Evolutionary conservation across 2,888 invertebrate genomes (phyloP).

Genomic region (Clunio marinus): DNA sequence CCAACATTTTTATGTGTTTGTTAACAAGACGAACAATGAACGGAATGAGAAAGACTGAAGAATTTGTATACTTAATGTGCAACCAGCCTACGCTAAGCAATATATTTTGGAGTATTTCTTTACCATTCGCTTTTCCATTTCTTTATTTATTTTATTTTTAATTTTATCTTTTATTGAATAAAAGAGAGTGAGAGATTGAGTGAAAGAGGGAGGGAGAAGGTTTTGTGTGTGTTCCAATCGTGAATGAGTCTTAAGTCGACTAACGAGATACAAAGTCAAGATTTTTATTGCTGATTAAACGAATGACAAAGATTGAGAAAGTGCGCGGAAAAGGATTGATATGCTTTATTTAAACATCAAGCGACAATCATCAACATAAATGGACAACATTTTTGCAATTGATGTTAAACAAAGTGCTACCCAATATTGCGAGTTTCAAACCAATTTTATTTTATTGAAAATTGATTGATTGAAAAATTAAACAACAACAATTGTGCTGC

Average conservation of each 20-base stretch:
- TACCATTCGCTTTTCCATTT: too few relatives aligned
- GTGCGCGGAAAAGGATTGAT: conserved; percentile 15
- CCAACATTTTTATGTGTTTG: conserved; percentile 20
- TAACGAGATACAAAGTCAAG: conserved; percentile 15
- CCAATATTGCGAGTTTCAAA: not conserved
- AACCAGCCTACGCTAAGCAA: conserved; percentile 26
- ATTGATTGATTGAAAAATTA: conserved; percentile 2
- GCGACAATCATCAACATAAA: too few relatives aligned
- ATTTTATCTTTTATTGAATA: too few relatives aligned
- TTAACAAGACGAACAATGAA: conserved; percentile 29
- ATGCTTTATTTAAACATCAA: too few relatives aligned
- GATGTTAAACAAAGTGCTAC: not conserved
- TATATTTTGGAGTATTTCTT: conserved; percentile 19
- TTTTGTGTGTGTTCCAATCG: not conserved
- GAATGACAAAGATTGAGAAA: not conserved
- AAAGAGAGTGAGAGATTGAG: too few relatives aligned
- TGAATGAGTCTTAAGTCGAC: not conserved
- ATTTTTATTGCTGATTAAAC: not conserved
- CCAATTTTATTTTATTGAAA: too few relatives aligned
- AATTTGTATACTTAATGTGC: conserved; percentile 23
- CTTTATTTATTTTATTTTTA: too few relatives aligned
- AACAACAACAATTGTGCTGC: not conserved
- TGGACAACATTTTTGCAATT: not conserved
- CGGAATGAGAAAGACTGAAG: conserved; percentile 7
- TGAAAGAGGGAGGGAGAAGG: not conserved